Evolutionary conservation across 2,888 invertebrate genomes (phyloP).

Genomic region (Drosophila nr. perissopoda): DNA sequence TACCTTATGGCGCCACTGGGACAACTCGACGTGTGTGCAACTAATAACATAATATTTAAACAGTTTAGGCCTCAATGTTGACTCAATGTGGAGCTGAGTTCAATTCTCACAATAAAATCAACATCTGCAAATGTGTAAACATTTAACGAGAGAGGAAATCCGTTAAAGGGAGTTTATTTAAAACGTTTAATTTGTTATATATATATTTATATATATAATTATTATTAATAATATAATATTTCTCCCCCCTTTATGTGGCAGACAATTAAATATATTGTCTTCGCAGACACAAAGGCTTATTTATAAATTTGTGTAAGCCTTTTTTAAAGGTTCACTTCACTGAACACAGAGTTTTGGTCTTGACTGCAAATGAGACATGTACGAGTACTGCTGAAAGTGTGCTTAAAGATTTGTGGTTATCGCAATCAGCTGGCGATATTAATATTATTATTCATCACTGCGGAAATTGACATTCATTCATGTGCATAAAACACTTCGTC

Average conservation of each 20-base stretch:
- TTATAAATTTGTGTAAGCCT: neutral
- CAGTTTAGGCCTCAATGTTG: conserved; percentile 19
- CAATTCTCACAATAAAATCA: neutral
- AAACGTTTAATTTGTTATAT: too few relatives aligned
- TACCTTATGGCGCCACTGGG: conserved; percentile 57
- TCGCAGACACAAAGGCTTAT: neutral
- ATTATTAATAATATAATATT: neutral
- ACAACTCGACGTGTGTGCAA: conserved; percentile 42
- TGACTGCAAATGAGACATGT: too few relatives aligned
- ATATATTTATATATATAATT: neutral
- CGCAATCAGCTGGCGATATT: neutral
- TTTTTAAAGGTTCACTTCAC: neutral
- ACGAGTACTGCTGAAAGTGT: neutral
- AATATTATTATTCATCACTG: neutral
- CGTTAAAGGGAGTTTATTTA: too few relatives aligned
- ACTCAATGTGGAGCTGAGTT: neutral
- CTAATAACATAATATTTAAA: conserved; percentile 57
- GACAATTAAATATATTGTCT: neutral
- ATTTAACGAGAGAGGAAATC: neutral
- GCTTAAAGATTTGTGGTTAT: neutral
- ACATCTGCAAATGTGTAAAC: neutral
- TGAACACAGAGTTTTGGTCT: neutral
- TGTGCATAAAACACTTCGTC: neutral
- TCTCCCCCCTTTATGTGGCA: neutral
- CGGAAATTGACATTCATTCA: neutral